Conservation (phyloP, 2,888 invertebrate genomes). For the Osmoderma eremita region DNA sequence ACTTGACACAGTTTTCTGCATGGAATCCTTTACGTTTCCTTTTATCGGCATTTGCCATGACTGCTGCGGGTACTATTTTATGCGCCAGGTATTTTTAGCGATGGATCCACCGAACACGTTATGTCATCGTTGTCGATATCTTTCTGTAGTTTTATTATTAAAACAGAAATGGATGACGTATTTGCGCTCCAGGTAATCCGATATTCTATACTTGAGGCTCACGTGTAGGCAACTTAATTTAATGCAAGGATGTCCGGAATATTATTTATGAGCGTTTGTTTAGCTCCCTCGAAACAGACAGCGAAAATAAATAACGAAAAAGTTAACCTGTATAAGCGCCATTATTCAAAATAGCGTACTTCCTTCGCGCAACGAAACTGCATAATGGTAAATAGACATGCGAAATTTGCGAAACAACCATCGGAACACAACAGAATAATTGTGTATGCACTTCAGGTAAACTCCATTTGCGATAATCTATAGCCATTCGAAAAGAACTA, state of each 20-base stretch:
- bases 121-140: neutral
- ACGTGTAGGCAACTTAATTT: too few species aligned
- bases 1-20: constrained; percentile 5
- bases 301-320: neutral
- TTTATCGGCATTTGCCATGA: neutral
- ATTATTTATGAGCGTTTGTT: too few species aligned
- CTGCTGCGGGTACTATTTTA: neutral
- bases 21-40: constrained; percentile 6
- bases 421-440: constrained; percentile 3
- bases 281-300: too few species aligned
- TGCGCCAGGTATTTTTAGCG: neutral
- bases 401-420: constrained; percentile 9
- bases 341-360: neutral
- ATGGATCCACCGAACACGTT: neutral
- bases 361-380: neutral
- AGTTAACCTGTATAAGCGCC: neutral
- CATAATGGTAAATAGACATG: neutral
- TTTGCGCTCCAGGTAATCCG: too few species aligned
- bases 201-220: too few species aligned
- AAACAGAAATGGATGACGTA: too few species aligned
- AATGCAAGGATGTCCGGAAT: too few species aligned
- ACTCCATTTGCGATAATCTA: constrained; percentile 48
- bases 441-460: constrained; percentile 40
- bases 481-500: constrained; percentile 58
- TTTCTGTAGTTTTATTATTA: too few species aligned